Conservation (phyloP, 2,797 vertebrate genomes). For the Oryzias sinensis region DNA sequence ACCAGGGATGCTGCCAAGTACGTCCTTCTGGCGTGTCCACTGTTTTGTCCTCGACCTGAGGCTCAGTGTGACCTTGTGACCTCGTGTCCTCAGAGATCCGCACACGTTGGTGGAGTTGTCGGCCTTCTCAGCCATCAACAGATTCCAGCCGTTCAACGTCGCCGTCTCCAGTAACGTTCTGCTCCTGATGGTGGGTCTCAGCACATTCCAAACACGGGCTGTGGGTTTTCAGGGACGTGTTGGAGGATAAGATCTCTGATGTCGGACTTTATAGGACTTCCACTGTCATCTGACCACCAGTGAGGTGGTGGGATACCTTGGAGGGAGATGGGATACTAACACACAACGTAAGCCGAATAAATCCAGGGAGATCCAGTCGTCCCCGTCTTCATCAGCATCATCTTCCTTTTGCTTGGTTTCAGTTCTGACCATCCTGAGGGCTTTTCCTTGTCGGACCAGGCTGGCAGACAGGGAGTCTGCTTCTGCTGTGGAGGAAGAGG, state of each 20-base stretch:
- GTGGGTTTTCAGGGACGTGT: background rate
- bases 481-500: conserved; percentile 89
- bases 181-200: conserved; percentile 85
- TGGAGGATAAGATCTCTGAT: background rate
- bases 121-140: conserved; percentile 90
- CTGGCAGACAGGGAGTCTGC: conserved; percentile 84
- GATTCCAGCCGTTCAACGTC: conserved; percentile 97
- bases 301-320: conserved; percentile 94
- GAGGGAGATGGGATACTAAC: conserved; percentile 94
- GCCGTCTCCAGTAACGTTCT: conserved; percentile 95
- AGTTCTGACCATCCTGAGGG: conserved; percentile 92
- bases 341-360: conserved; percentile 82
- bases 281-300: conserved; percentile 95
- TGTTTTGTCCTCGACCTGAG: background rate
- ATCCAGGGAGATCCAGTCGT: background rate
- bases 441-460: conserved; percentile 91
- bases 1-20: conserved; percentile 90
- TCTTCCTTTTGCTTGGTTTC: conserved; percentile 21
- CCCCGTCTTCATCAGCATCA: background rate
- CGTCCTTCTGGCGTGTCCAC: background rate
- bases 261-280: conserved; percentile 82
- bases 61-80: background rate
- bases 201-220: background rate
- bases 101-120: conserved; percentile 94
- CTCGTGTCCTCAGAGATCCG: conserved; percentile 80